These are phyloP conservation scores for Cheilosia pagana DNA, from an alignment of 2,888 invertebrate species.

Conservation along the genomic window DNA sequence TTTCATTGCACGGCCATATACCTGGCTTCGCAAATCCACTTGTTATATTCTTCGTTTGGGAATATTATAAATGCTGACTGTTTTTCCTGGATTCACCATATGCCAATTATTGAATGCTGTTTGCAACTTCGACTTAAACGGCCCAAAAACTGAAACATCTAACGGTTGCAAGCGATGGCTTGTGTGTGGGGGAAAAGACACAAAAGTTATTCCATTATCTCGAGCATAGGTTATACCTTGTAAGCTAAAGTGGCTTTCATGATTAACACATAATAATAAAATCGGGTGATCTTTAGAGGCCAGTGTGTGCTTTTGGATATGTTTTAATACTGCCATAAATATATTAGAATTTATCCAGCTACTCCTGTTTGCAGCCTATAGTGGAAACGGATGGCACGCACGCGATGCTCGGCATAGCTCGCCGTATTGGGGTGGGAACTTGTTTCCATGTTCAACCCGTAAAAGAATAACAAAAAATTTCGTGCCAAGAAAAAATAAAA, in stretches of 20 bases:
- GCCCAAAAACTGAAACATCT: slow-evolving; percentile 61
- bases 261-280: slow-evolving; percentile 78
- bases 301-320: slow-evolving; percentile 64
- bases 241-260: slow-evolving; percentile 78
- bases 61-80: slow-evolving; percentile 51
- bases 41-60: slow-evolving; percentile 58
- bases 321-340: slow-evolving; percentile 77
- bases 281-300: slow-evolving; percentile 75
- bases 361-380: slow-evolving; percentile 76
- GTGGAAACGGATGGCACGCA: no score
- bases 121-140: slow-evolving; percentile 62
- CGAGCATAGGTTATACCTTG: slow-evolving; percentile 78
- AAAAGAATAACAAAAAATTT: no score
- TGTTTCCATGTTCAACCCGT: no score
- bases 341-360: slow-evolving; percentile 78
- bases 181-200: slow-evolving; percentile 62
- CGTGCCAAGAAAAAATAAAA: no score
- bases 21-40: slow-evolving; percentile 41
- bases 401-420: no score
- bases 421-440: no score
- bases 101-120: slow-evolving; percentile 47
- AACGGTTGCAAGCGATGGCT: slow-evolving; percentile 77
- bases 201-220: slow-evolving; percentile 79
- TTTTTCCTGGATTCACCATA: slow-evolving; percentile 43
- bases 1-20: no score